Base-by-base conservation (phyloP, 2,888 invertebrate species). In the Yponomeuta cagnagella region DNA sequence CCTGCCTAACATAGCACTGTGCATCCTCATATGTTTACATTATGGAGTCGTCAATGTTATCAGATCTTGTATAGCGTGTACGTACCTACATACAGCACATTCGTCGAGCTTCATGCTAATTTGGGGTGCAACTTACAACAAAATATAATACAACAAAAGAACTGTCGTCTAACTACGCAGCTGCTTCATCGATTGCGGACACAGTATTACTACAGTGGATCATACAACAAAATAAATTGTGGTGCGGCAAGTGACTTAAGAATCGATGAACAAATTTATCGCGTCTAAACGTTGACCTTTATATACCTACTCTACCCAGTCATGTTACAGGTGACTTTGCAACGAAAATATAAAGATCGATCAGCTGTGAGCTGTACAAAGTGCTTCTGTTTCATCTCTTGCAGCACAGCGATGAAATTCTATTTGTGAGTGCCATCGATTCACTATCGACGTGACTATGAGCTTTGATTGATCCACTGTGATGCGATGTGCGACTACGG, bases 371-470 rank as follows among this genome's bases (percentile, higher is more conserved):
- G 5, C 52, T 15, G 52, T 58, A 15, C 52, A 15, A 58, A 58
- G 2, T 5, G 12, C 52, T 15, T 12, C 15, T 58, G 52, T 58
- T 15, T 58, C 15, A 15, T 58, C 12, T 58, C 8, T 12, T 58
- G 77, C 79, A 79, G 79, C 81, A 80, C 82, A 84, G 84, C 83
- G 83, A 80, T 82, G 77, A 85, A 85, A 87, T 85, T 84, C 84
- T 83, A 85, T 86, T 87, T 84, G 79, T 12, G 80, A 79, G 80
- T 64, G 37, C 70, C 37, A 48, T 70, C 65, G 65, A 33, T 12
- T 65, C 65, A 30, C 30, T 23, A 15, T 23, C 48, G 43, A 58
- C 15, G 52, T 33, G 48, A n/a, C 31, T 48, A n/a, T 63, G 23
- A 58, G 48, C 23, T 9, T 80, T 80, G 83, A 87, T 86, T 84